Base-by-base conservation (phyloP, 2,888 invertebrate genomes). In the Synergus itoensis region DNA sequence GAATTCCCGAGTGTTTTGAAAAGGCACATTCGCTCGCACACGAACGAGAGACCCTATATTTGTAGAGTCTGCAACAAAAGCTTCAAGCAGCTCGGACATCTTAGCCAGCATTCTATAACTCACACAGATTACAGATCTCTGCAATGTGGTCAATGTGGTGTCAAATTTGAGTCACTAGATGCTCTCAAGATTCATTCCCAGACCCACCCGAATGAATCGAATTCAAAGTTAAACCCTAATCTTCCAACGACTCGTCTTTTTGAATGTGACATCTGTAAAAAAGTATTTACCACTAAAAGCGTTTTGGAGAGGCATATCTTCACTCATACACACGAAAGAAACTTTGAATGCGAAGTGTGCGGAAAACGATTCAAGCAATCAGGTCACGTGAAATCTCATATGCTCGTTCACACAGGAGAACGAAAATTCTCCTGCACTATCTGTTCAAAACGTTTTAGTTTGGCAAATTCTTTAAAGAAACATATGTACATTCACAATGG, bases 391-490 rank as follows among this genome's bases (percentile, higher is more conserved):
- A 81, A 91, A 8, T 87, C 88, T 0, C 94, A 94, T 80, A 88
- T 93, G 87, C 84, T 94, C 0, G 92, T 93, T 11, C 94, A 94
- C 40, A 93, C 92, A 0, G 94, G 94, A 0, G 94, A 94, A 78
- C 91, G 93, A 7, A 93, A 93, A 78, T 93, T 92, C 67, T 92
- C 93, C 60, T 94, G 94, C 79, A 90, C 87, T 0, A 84, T 94
- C 0, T 94, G 94, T 77, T 93, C 93, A 76, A 94, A 94, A 80
- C 90, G 93, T 0, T 94, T 94, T 77, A 93, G 93, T 0, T 92
- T 93, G 41, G 92, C 92, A 36, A 91, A 91, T 80, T 92, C 93
- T 0, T 78, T 93, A 14, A 90, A 88, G 43, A 92, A 93, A 65
- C 93, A 94, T 62, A 92, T 93, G 91, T 90, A 88, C 75, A 91